Conservation (phyloP, 2,888 invertebrate species). For the Invenusta paracnida region DNA sequence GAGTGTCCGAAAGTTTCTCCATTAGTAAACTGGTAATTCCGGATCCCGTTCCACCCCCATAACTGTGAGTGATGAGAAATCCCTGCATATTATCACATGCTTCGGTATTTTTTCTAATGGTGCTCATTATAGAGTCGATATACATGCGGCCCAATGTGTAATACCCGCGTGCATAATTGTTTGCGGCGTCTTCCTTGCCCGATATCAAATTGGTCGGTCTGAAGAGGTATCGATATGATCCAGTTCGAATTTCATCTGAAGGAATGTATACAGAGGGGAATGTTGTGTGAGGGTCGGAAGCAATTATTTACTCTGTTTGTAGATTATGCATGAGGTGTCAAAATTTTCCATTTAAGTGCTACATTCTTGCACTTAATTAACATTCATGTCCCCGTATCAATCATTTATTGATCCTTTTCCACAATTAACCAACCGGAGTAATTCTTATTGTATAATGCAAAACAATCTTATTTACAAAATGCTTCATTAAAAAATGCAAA, state of each 20-base stretch:
- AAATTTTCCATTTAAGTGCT: no score
- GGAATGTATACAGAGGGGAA: no score
- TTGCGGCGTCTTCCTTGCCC: slow-evolving; percentile 41
- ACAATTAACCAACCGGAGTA: no score
- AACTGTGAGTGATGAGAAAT: slow-evolving; percentile 14
- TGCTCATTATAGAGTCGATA: slow-evolving; percentile 14
- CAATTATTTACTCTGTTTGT: no score
- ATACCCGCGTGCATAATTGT: slow-evolving; percentile 36
- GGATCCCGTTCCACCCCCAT: slow-evolving; percentile 42
- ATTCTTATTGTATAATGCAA: no score
- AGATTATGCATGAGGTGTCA: no score
- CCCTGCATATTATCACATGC: slow-evolving; percentile 36
- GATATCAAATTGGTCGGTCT: slow-evolving; percentile 6
- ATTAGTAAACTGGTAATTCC: slow-evolving; percentile 28
- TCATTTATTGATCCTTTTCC: no score
- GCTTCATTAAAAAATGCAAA: no score
- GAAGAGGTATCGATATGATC: slow-evolving; percentile 35
- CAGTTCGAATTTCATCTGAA: slow-evolving; percentile 37
- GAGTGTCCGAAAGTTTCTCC: slow-evolving; percentile 30
- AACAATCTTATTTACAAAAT: no score
- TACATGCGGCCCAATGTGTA: neutral
- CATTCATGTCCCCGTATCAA: no score
- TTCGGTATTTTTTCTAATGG: slow-evolving; percentile 32
- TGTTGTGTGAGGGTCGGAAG: neutral
- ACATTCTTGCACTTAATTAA: no score